phyloP scores from a whole-genome alignment of 2,888 invertebrate genomes.

The Aleiodes alternator region DNA sequence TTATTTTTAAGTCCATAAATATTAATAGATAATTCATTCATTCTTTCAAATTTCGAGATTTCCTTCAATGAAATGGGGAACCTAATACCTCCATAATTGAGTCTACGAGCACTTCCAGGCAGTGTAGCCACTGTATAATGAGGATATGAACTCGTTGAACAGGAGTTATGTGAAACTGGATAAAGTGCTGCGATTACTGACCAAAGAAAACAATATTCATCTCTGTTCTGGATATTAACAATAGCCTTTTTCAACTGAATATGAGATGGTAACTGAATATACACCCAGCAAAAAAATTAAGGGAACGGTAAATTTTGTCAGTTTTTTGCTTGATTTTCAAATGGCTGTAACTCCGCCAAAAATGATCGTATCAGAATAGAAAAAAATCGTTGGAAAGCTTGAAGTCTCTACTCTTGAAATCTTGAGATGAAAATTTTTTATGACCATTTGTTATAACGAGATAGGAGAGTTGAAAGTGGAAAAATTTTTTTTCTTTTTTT shows the following conservation, averaged over 20 bases:
- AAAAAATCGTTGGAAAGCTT: no score
- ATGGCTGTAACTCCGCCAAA: no score
- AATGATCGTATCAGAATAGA: no score
- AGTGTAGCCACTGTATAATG: neutral
- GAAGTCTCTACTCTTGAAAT: no score
- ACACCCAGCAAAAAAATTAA: no score
- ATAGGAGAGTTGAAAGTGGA: no score
- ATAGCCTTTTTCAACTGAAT: slow-evolving; percentile 54
- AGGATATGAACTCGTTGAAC: neutral
- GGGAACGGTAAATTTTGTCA: no score
- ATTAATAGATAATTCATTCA: slow-evolving; percentile 11
- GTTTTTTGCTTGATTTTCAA: no score
- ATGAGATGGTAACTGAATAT: slow-evolving; percentile 47
- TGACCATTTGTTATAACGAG: no score
- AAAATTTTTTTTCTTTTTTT: no score
- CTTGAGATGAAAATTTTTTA: no score
- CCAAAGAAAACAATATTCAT: slow-evolving; percentile 56
- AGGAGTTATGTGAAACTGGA: neutral
- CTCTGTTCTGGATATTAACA: slow-evolving; percentile 57
- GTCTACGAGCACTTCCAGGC: neutral
- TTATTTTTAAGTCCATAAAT: slow-evolving; percentile 19
- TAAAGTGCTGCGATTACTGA: slow-evolving; percentile 50
- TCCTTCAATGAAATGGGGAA: slow-evolving; percentile 1
- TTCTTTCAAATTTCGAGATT: neutral
- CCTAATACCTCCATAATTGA: neutral